Conservation (phyloP, 2,113 vertebrate genomes). For the Rhynchopsitta pachyrhyncha region DNA sequence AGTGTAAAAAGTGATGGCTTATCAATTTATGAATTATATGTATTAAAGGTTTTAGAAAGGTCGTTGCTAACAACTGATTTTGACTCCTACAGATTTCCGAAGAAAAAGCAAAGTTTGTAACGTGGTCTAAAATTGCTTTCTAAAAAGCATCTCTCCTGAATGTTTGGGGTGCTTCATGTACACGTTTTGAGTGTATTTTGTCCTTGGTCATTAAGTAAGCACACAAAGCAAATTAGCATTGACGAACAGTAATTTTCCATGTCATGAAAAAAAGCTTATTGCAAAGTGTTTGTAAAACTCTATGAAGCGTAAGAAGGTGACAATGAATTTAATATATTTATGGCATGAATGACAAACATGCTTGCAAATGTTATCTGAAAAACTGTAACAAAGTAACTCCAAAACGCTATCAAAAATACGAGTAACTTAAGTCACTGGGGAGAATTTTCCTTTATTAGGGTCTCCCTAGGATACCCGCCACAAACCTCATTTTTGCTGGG, state of each 20-base stretch:
- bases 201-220: not conserved
- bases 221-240: not conserved
- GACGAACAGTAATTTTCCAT: not conserved
- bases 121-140: accelerated
- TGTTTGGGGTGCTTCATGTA: not conserved
- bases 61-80: not conserved
- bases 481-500: not conserved
- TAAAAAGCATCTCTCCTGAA: not conserved
- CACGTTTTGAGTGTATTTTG: not conserved
- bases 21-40: not conserved
- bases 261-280: not conserved
- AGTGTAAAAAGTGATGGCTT: not conserved
- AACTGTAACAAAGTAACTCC: not conserved
- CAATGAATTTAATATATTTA: not conserved
- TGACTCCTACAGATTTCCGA: not conserved
- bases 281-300: not conserved
- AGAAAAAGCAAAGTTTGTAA: not conserved
- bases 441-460: constrained; percentile 9
- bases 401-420: constrained; percentile 33
- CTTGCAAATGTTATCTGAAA: not conserved
- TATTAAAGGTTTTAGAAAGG: not conserved
- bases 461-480: constrained; percentile 7
- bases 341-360: not conserved
- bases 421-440: not conserved
- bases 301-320: not conserved